Evolutionary conservation across 2,888 invertebrate species (phyloP), one percentile per base, ranked within the genome.

Genomic region (Cyrtodaria siliqua): DNA sequence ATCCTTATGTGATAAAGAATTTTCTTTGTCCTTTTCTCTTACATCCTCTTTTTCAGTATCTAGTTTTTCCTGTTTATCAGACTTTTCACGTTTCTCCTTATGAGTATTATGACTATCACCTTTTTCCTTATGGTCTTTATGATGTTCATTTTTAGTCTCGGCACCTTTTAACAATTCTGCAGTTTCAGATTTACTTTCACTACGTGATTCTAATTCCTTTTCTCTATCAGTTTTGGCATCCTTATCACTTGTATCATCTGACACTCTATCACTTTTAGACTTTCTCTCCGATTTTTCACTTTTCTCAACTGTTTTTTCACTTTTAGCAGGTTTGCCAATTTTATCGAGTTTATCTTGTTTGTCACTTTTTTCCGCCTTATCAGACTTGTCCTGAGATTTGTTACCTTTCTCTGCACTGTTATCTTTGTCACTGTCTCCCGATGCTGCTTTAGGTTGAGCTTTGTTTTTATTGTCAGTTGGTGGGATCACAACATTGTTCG

Each of bases 321-420:
- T 55, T 62, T 77, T 74, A 47, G 44, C n/a, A 8, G 33, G 33
- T 33, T 62, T 79, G 42, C 62, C 70, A 3, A 33, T 26, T 57
- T 67, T 76, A 23, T 76, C 73, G 26, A 20, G 29, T 53, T 66
- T 79, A 23, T 79, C 82, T 33, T 50, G 49, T 66, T 75, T 82
- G 8, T 79, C 76, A 27, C 57, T 53, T 62, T 80, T 83, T n/a
- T 76, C 56, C 12, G 63, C 40, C 49, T 79, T 82, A 62, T 80
- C 76, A 47, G 14, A 59, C 33, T 73, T 69, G 47, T 77, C 74
- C 24, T 33, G 40, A 47, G 56, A 44, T 27, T 55, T 29, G 38
- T 56, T 56, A 53, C 68, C 52, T 50, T 68, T 73, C 26, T 78
- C 77, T 24, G 57, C 52, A 33, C 55, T 44, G 42, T 69, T 74